phyloP scores from a whole-genome alignment of 2,888 invertebrate genomes.

The Deladenus siricidicola region DNA sequence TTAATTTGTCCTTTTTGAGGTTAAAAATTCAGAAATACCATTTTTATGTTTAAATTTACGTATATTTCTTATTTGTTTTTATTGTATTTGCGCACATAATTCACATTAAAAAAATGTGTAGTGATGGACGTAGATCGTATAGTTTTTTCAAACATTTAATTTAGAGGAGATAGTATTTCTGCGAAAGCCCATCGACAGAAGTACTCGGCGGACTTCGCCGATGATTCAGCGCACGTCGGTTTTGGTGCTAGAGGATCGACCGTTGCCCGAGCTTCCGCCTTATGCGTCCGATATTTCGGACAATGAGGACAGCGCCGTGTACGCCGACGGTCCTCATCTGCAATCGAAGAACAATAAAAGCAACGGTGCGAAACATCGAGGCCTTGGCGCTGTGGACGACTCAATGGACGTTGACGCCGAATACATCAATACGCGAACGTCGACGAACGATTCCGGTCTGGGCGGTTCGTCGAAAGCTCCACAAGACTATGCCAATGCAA shows the following conservation, averaged over 20 bases:
- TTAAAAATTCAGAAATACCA: no score
- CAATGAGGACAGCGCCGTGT: constrained; percentile 6
- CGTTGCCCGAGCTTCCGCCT: constrained; percentile 14
- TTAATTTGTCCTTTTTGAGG: no score
- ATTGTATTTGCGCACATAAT: no score
- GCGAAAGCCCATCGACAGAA: background rate
- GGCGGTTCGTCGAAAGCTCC: constrained; percentile 23
- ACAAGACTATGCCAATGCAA: constrained; percentile 46
- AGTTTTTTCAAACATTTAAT: no score
- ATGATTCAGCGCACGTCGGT: constrained; percentile 8
- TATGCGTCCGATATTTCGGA: background rate
- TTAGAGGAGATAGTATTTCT: no score
- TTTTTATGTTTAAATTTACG: no score
- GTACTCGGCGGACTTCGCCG: background rate
- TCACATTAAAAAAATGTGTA: no score
- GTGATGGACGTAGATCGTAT: no score
- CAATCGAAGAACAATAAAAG: constrained; percentile 6
- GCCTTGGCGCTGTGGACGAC: constrained; percentile 4
- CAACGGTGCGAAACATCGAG: constrained; percentile 21
- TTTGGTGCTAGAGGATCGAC: constrained; percentile 15
- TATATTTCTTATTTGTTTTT: no score
- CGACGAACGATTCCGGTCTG: constrained; percentile 27
- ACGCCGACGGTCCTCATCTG: background rate
- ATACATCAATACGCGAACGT: constrained; percentile 41
- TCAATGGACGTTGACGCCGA: constrained; percentile 34